Evolutionary conservation across 64 coral and sea anemone species (phyloP), one percentile per base, ranked within the genome.

Genomic region (Anthopleura sola): DNA sequence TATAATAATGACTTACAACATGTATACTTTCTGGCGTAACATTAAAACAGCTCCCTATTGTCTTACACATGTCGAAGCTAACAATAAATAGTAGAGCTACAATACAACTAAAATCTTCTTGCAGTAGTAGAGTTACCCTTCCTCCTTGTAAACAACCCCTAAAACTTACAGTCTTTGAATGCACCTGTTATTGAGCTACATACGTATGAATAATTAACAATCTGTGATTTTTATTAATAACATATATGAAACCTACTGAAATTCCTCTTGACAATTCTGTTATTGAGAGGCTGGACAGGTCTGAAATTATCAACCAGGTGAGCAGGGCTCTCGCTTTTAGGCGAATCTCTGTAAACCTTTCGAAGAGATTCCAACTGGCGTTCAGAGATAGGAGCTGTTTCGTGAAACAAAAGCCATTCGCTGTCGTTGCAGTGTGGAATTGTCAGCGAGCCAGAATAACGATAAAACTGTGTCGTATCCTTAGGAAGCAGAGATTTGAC

Each of bases 401-500:
- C 77, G 83, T 97, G 92, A 29, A 97, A 92, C 21, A 97, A 38
- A 93, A 97, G 86, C 94, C 94, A 97, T 57, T 97, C 87, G 48
- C 75, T 93, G 66, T 97, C 90, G 21, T 60, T 82, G 82, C 94
- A 97, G 0, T 83, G 55, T 28, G 94, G 94, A 2, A 84, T 90
- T 17, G 94, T 97, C 14, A 97, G 71, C 7, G 94, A 97, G 18
- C 94, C 94, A 36, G 79, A 78, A 58, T 97, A 97, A 36, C 90
- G 74, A 81, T 97, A 97, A 80, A 90, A 90, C 20, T 44, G 28
- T 18, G 54, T 48, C 17, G 33, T 78, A 21, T 97, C 36, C 1
- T 75, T 86, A 20, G 94, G 94, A 9, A 97, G 40, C 46, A 97
- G 80, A 60, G 50, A 87, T 20, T 54, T 29, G 50, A 89, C 49